Evolutionary conservation across 2,113 vertebrate genomes (phyloP).

Genomic region (Ibidorhyncha struthersii): DNA sequence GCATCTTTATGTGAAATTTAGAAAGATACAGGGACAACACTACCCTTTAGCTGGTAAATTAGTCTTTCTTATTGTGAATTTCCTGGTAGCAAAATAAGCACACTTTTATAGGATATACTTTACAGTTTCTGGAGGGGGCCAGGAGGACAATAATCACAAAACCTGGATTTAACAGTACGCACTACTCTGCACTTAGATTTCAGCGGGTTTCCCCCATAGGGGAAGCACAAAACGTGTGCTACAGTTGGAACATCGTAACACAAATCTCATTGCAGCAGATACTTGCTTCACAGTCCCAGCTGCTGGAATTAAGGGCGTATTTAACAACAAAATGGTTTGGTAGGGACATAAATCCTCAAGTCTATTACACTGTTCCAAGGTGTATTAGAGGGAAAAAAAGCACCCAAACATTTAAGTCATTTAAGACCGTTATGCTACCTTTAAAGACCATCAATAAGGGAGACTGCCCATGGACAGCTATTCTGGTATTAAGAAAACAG

Average conservation of each 20-base stretch:
- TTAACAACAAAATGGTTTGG: not conserved
- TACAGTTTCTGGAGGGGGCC: not conserved
- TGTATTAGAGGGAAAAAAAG: fast-evolving
- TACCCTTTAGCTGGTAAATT: not conserved
- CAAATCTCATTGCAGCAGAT: not conserved
- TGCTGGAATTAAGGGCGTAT: not conserved
- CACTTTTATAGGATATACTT: not conserved
- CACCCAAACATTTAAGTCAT: not conserved
- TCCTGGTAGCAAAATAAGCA: not conserved
- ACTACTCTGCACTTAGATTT: not conserved
- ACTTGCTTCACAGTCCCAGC: not conserved
- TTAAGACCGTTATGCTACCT: not conserved
- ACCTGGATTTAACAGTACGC: not conserved
- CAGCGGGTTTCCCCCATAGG: not conserved
- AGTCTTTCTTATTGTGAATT: not conserved
- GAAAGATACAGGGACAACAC: not conserved
- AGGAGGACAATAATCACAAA: not conserved
- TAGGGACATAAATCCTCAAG: not conserved
- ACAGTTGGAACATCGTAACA: not conserved
- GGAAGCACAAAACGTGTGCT: not conserved
- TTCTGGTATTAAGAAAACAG: not conserved
- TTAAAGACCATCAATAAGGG: not conserved
- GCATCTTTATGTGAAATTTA: not conserved
- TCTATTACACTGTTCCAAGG: not conserved
- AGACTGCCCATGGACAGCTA: not conserved